Percentiles rank a stretch among this genome's conserved stretches.
Evolutionary conservation across 2,888 invertebrate species (phyloP).

Genomic region (Calameuta filiformis): DNA sequence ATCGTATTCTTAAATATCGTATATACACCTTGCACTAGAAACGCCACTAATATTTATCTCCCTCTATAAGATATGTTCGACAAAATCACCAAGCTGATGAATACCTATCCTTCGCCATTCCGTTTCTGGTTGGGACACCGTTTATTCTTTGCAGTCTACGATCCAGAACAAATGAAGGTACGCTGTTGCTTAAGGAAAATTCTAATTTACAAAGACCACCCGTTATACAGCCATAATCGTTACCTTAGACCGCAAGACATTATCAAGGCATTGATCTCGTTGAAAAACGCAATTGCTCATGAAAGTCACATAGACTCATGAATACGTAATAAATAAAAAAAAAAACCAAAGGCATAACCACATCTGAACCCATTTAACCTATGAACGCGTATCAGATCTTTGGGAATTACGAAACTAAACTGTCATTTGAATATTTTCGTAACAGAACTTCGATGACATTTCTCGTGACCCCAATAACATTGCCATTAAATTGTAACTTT

Average conservation of each 20-base stretch:
- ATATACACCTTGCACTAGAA: neutral
- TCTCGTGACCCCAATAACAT: neutral
- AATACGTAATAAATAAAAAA: neutral
- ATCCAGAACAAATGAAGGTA: conserved; percentile 48
- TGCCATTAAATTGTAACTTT: neutral
- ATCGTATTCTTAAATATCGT: neutral
- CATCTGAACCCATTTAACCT: neutral
- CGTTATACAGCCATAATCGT: neutral
- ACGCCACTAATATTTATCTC: neutral
- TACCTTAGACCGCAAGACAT: neutral
- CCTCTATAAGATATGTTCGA: conserved; percentile 36
- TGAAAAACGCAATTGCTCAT: neutral
- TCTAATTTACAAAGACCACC: neutral
- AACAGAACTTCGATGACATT: neutral
- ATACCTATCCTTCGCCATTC: conserved; percentile 39
- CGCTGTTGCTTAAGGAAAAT: neutral
- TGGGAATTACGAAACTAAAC: neutral
- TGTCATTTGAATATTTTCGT: neutral
- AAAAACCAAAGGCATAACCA: neutral
- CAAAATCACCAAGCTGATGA: conserved; percentile 31
- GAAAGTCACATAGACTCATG: neutral
- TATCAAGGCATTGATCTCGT: neutral
- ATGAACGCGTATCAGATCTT: neutral
- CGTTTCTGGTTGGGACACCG: conserved; percentile 41
- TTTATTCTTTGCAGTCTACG: conserved; percentile 35